Evolutionary conservation across 2,113 vertebrate species (phyloP).

Genomic region (Sarotherodon lohbergeri): DNA sequence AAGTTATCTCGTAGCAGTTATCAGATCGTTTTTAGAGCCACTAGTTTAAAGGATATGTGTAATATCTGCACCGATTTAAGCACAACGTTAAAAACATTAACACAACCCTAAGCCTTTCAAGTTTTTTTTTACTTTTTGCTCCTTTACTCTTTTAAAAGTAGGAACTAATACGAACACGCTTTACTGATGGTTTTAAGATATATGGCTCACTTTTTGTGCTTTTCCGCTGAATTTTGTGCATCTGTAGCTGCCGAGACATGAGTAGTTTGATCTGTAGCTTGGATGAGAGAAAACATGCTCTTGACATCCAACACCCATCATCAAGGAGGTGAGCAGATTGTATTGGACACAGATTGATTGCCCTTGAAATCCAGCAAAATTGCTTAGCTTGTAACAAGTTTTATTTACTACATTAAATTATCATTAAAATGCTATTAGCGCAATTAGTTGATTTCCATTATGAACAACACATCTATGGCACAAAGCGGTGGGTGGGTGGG

Average conservation of each 20-base stretch:
- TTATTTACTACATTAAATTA: slow-evolving; percentile 65
- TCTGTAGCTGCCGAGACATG: neutral
- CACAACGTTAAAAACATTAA: neutral
- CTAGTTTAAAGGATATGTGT: neutral
- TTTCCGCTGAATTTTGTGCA: neutral
- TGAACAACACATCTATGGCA: slow-evolving; percentile 35
- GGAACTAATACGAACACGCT: accelerated
- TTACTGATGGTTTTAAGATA: neutral
- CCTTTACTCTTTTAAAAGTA: neutral
- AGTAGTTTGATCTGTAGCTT: neutral
- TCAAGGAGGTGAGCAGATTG: slow-evolving; percentile 26
- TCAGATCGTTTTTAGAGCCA: neutral
- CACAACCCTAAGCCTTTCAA: neutral
- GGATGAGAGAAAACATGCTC: neutral
- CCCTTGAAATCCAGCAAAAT: slow-evolving; percentile 58
- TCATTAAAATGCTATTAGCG: slow-evolving; percentile 84
- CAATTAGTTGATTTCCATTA: slow-evolving; percentile 79
- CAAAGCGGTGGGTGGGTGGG: neutral
- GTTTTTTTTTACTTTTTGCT: accelerated
- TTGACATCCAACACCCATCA: slow-evolving; percentile 66
- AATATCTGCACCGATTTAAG: neutral
- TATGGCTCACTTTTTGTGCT: neutral
- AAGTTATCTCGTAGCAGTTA: neutral
- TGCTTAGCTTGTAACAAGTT: slow-evolving; percentile 52
- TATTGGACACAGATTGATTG: slow-evolving; percentile 50